Evolutionary conservation across 2,888 invertebrate genomes (phyloP).

Genomic region (Asteroscopus sphinx): DNA sequence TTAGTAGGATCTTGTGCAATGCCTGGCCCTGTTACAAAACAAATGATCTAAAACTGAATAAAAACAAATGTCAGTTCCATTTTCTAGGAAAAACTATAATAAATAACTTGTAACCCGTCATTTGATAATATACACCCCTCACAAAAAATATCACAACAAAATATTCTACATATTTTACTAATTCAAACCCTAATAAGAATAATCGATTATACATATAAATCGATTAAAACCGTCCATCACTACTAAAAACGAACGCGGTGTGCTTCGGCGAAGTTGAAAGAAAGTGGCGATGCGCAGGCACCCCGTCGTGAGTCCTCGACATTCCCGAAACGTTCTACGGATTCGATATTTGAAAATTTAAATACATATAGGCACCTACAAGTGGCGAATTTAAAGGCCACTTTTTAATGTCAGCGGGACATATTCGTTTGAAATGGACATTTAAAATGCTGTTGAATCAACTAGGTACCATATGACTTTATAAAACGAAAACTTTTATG

Average conservation of each 20-base stretch:
- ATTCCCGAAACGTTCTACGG: slow-evolving; percentile 71
- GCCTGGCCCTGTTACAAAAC: too few relatives aligned
- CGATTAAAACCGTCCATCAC: slow-evolving; percentile 63
- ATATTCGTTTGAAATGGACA: slow-evolving; percentile 52
- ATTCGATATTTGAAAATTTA: slow-evolving; percentile 67
- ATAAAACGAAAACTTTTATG: slow-evolving; percentile 6
- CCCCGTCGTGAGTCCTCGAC: slow-evolving; percentile 79
- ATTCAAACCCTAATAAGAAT: slow-evolving; percentile 54
- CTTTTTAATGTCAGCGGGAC: slow-evolving; percentile 61
- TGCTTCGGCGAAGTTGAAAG: slow-evolving; percentile 81
- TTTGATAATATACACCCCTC: slow-evolving; percentile 21
- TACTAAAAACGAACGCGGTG: slow-evolving; percentile 53
- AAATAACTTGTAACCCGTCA: slow-evolving; percentile 33
- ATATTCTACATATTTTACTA: slow-evolving; percentile 44
- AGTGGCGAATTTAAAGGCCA: slow-evolving; percentile 62
- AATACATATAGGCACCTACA: slow-evolving; percentile 63
- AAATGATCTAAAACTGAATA: neutral
- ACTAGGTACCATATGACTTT: slow-evolving; percentile 12
- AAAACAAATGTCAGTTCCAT: neutral
- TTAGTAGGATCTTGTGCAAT: too few relatives aligned
- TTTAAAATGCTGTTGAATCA: slow-evolving; percentile 38
- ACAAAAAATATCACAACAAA: slow-evolving; percentile 40
- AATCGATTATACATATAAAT: slow-evolving; percentile 61
- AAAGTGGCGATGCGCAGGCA: slow-evolving; percentile 76
- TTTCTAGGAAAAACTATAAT: slow-evolving; percentile 29